Evolutionary conservation across 2,888 invertebrate genomes (phyloP).

Genomic region (Dasysyrphus albostriatus): DNA sequence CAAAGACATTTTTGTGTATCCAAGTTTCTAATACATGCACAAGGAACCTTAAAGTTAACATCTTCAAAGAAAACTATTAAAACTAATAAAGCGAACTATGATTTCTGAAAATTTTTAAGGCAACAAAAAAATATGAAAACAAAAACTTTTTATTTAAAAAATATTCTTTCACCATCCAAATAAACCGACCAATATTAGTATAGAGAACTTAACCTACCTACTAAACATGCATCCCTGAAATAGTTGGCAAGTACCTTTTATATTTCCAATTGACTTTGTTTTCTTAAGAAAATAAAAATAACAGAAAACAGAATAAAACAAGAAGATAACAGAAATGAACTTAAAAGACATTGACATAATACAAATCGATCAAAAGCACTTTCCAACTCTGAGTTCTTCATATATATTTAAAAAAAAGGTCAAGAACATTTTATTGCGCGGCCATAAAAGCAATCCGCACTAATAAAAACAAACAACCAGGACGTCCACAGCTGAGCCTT

Average conservation of each 20-base stretch:
- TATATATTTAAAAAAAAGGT: slow-evolving; percentile 68
- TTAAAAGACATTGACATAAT: slow-evolving; percentile 43
- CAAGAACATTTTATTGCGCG: slow-evolving; percentile 69
- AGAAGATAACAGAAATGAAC: slow-evolving; percentile 18
- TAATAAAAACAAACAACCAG: slow-evolving; percentile 42
- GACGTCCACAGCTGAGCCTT: neutral
- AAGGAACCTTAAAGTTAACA: too few species aligned
- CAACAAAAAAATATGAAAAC: neutral
- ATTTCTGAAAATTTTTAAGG: too few species aligned
- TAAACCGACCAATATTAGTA: neutral
- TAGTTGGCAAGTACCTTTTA: neutral
- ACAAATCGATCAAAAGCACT: slow-evolving; percentile 59
- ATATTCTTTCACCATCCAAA: neutral
- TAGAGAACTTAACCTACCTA: neutral
- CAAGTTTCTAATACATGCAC: too few species aligned
- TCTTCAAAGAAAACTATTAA: too few species aligned
- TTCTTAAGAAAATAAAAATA: slow-evolving; percentile 2
- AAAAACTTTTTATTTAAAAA: slow-evolving; percentile 1
- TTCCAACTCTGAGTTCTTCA: slow-evolving; percentile 8
- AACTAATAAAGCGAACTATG: too few species aligned
- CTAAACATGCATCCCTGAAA: neutral
- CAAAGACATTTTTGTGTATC: too few species aligned
- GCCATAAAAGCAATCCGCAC: slow-evolving; percentile 61
- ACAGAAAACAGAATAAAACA: too few species aligned
- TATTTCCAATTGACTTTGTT: slow-evolving; percentile 54